These are phyloP conservation scores for Euura lappo DNA, from an alignment of 1,140 invertebrate genomes.

Conservation along the genomic window DNA sequence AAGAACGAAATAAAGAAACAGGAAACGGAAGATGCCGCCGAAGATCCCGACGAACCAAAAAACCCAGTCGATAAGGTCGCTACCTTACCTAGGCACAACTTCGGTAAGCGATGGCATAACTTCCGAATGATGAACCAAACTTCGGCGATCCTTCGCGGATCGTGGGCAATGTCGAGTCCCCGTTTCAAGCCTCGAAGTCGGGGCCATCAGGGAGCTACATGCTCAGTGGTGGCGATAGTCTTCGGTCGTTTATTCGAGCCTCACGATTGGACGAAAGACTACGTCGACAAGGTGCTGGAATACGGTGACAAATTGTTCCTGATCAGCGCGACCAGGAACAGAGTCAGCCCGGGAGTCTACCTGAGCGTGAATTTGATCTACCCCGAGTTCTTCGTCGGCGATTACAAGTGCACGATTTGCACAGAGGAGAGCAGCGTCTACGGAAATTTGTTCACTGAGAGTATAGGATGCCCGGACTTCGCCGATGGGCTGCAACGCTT, in stretches of 20 bases:
- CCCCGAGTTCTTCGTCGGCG: conserved; percentile 44
- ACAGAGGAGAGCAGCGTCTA: conserved; percentile 33
- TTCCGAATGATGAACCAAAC: conserved; percentile 33
- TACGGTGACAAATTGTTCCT: conserved; percentile 46
- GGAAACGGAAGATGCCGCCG: not conserved
- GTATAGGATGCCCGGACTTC: conserved; percentile 35
- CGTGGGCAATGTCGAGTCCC: conserved; percentile 34
- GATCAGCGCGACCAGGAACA: conserved; percentile 29
- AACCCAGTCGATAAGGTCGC: conserved; percentile 1
- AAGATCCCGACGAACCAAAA: not conserved
- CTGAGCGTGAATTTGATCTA: conserved; percentile 36
- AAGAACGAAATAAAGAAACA: not conserved
- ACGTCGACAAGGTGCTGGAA: conserved; percentile 39
- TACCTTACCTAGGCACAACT: not conserved
- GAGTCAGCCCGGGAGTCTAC: conserved; percentile 33
- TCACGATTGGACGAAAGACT: conserved; percentile 35
- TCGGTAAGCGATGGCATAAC: conserved; percentile 35
- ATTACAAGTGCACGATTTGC: conserved; percentile 40
- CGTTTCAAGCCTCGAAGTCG: conserved; percentile 46
- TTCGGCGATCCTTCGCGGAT: conserved; percentile 38
- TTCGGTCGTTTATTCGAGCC: conserved; percentile 40
- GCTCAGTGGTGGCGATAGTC: conserved; percentile 37
- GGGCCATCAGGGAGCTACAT: conserved; percentile 40
- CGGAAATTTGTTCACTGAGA: conserved; percentile 42
- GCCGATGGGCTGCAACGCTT: conserved; percentile 39